phyloP scores from a whole-genome alignment of 2,113 vertebrate species.

The Otocyon megalotis region DNA sequence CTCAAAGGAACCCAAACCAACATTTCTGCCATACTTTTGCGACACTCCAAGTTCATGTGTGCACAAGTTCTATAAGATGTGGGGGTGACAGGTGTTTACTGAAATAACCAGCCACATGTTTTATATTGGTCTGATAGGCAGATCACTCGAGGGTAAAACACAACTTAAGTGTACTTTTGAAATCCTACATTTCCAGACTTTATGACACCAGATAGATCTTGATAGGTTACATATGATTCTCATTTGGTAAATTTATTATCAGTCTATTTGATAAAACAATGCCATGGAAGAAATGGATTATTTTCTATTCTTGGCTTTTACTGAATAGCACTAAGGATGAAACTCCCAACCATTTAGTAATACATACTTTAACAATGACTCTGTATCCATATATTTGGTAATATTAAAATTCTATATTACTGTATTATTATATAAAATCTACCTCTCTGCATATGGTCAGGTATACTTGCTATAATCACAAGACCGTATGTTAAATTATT shows the following conservation, averaged over 20 bases:
- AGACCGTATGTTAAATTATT: neutral
- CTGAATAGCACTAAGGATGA: neutral
- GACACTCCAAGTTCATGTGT: conserved; percentile 1
- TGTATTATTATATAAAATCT: neutral
- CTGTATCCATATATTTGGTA: neutral
- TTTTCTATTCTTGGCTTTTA: neutral
- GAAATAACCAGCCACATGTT: neutral
- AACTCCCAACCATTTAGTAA: neutral
- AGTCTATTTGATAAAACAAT: neutral
- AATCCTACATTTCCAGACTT: neutral
- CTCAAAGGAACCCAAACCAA: neutral
- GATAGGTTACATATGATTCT: neutral
- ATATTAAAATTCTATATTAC: neutral
- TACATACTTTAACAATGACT: neutral
- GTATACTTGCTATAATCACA: neutral
- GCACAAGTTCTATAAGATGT: neutral
- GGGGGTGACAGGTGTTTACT: neutral
- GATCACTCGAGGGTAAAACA: neutral
- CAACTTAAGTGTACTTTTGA: neutral
- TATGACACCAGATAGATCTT: neutral
- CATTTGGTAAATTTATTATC: neutral
- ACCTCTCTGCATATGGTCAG: neutral
- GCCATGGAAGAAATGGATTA: neutral
- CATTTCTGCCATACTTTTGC: conserved; percentile 11
- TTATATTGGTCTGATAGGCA: neutral